Conservation (phyloP, 2,113 vertebrate species). For the Pogona vitticeps region DNA sequence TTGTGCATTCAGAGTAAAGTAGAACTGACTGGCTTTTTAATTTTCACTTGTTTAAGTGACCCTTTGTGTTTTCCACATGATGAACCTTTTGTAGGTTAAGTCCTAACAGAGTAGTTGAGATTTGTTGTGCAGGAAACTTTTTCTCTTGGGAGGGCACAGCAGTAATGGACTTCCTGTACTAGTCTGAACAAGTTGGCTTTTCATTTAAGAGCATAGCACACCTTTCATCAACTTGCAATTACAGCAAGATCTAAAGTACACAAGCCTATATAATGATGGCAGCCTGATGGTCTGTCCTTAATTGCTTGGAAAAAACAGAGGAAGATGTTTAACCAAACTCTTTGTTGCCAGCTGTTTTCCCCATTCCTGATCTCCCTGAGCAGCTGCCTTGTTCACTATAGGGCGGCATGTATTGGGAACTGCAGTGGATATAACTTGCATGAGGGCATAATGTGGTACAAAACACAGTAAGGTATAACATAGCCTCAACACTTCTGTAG, state of each 20-base stretch:
- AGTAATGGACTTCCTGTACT: background rate
- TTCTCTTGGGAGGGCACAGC: background rate
- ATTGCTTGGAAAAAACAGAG: background rate
- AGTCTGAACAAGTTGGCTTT: background rate
- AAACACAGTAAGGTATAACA: background rate
- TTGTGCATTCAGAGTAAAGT: background rate
- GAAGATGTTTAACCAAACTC: background rate
- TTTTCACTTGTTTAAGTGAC: background rate
- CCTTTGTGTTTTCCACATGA: background rate
- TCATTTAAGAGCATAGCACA: conserved; percentile 5
- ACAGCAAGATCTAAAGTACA: background rate
- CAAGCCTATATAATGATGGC: background rate
- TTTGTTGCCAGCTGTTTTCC: no score
- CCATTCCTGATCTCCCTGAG: background rate
- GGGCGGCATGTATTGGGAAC: background rate
- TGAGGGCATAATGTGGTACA: background rate
- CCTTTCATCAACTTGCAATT: conserved; percentile 7
- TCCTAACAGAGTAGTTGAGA: background rate
- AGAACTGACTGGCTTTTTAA: background rate
- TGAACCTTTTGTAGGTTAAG: background rate
- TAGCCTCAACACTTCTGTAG: background rate
- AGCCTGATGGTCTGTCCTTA: background rate
- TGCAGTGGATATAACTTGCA: background rate
- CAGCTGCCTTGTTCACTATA: background rate
- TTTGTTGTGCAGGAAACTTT: background rate